Evolutionary conservation across 2,888 invertebrate species (phyloP), one percentile per base, ranked within the genome.

Genomic region (Drosophila lutescens): DNA sequence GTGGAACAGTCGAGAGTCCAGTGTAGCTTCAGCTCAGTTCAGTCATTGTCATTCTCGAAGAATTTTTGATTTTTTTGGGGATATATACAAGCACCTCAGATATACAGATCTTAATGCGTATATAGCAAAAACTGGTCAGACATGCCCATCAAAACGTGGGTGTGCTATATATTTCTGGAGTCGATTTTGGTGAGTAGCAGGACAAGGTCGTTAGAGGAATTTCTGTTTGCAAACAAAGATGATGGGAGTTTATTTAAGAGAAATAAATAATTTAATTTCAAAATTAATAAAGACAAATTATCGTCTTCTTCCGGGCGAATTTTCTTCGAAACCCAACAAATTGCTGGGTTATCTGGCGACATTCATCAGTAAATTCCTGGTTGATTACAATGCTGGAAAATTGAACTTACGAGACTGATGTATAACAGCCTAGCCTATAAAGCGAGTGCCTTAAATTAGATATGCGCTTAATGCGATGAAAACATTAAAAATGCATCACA

Each of bases 21-120:
- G 41, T 34, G 43, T 20, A 44, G 50, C 51, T 49, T 49, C 17
- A 32, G 43, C 20, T 66, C 59, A 49, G 40, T 56, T 66, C 63
- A 68, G 67, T 81, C 87, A 84, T 81, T 86, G 79, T 81, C 86
- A 81, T 86, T 80, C 81, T 62, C 66, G 65, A 82, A 84, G 81
- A 86, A 82, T 81, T 86, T 70, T 13, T 40, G 13, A 38, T 63
- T 66, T 53, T 53, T 26, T 57, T 44, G 38, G 78, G 80, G 76
- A 73, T 63, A 62, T 44, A 63, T 53, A 53, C 20, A 13, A 20
- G 34, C 55, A 30, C 36, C 4, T 30, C 8, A 36, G 49, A 67
- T 68, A 62, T 46, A 49, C 49, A 32, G 34, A n/a, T 50, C 10
- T 55, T 26, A n/a, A 36, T 36, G 30, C 23, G 32, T 54, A 55